These are phyloP conservation scores for Megaceryle alcyon DNA, from an alignment of 2,797 vertebrate genomes.

Conservation along the genomic window DNA sequence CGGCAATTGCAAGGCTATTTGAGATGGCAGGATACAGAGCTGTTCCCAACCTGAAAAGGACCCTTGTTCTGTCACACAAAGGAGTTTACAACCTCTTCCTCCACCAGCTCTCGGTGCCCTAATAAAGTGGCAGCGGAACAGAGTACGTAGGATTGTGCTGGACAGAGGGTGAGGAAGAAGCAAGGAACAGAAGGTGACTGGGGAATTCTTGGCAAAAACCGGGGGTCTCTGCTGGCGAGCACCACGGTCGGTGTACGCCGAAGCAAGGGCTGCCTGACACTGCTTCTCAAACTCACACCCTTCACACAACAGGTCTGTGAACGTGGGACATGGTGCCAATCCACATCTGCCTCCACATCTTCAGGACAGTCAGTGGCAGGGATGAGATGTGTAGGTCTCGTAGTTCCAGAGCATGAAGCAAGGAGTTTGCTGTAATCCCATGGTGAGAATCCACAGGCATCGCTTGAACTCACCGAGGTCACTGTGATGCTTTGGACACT, in stretches of 20 bases:
- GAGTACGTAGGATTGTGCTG: not conserved
- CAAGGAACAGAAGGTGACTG: not conserved
- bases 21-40: not conserved
- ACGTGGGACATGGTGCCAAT: rapidly evolving
- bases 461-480: not conserved
- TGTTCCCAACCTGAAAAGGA: not conserved
- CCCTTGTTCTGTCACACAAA: not conserved
- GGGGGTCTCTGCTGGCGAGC: not conserved
- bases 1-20: constrained; percentile 16
- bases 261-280: not conserved
- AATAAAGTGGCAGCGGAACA: not conserved
- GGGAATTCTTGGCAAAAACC: not conserved
- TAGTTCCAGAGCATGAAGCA: not conserved
- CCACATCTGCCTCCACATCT: rapidly evolving
- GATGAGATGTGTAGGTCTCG: not conserved
- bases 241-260: rapidly evolving
- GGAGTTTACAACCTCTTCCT: constrained; percentile 14
- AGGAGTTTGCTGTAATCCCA: not conserved
- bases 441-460: not conserved
- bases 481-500: not conserved
- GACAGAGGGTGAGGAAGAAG: not conserved
- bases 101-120: not conserved
- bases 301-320: not conserved
- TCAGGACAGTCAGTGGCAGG: rapidly evolving
- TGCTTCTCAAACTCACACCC: not conserved